Evolutionary conservation across 2,888 invertebrate species (phyloP), one percentile per base, ranked within the genome.

Genomic region (Entomobrya proxima): DNA sequence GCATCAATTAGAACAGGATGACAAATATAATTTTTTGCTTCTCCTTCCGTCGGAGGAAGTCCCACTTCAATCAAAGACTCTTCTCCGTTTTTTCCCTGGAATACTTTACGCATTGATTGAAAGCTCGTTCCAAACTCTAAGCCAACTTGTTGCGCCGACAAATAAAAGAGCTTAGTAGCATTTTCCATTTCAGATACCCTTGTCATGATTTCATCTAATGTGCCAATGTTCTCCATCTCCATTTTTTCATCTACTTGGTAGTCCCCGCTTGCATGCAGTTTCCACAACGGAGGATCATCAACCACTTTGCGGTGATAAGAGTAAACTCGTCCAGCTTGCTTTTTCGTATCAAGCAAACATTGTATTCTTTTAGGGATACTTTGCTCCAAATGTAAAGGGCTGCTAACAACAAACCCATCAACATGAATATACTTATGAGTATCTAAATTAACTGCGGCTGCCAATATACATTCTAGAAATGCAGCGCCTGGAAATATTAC

Each of bases 401-500:
- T 55, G n/a, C 15, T 55, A 5, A 76, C 58, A 5, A n/a, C 24
- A n/a, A 76, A 76, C 24, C 40, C 58, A 13, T 52, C 55, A 2
- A 77, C 77, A 11, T 7, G 9, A 30, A 74, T 2, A 13, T 13
- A 6, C 11, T 21, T 7, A n/a, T n/a, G n/a, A n/a, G n/a, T n/a
- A n/a, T n/a, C n/a, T n/a, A n/a, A n/a, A n/a, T n/a, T n/a, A n/a
- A n/a, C n/a, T 27, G 24, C 72, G 9, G 81, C 58, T 1, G 80
- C 35, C 13, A 81, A 44, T 5, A 81, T 75, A 61, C 80, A 84
- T 80, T 87, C 87, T 47, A 87, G 32, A 40, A 76, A 87, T 1
- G 69, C 87, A 15, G 87, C 87, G 15, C 44, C 87, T 7, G 87
- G 87, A 58, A 69, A 87, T 21, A 74, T 74, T 15, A 74, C 72